These are phyloP conservation scores for Ormyrus labotus DNA, from an alignment of 2,888 invertebrate genomes.

Conservation along the genomic window DNA sequence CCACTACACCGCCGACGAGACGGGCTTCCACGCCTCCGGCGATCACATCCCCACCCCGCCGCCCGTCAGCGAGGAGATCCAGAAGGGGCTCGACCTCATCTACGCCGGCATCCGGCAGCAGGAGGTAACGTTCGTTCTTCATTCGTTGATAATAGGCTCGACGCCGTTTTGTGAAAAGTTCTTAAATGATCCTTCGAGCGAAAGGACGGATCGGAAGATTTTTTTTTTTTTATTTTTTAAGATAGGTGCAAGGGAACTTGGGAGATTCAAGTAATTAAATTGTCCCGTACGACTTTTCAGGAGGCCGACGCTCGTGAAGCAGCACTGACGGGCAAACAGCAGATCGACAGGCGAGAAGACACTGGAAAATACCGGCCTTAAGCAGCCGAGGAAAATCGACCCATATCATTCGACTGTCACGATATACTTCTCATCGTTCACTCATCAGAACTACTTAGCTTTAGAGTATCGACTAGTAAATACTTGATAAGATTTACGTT, in stretches of 20 bases:
- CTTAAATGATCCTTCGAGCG: too few species aligned
- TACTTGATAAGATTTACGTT: constrained; percentile 14
- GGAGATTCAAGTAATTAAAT: too few species aligned
- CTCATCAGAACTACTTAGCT: constrained; percentile 37
- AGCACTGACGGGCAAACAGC: constrained; percentile 67
- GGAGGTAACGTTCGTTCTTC: constrained; percentile 74
- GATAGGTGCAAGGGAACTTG: too few species aligned
- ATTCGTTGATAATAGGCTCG: too few species aligned
- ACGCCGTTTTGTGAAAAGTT: too few species aligned
- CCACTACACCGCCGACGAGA: constrained; percentile 89
- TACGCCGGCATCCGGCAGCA: constrained; percentile 87
- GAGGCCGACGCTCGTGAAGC: constrained; percentile 79
- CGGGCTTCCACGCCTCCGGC: constrained; percentile 87
- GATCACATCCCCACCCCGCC: constrained; percentile 91
- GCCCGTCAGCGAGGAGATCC: constrained; percentile 89
- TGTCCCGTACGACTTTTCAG: constrained; percentile 71
- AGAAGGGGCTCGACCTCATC: constrained; percentile 91
- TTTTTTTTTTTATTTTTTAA: too few species aligned
- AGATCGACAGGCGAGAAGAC: constrained; percentile 69
- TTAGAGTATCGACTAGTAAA: constrained; percentile 34
- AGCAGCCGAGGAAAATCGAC: neutral
- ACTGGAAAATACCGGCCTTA: constrained; percentile 66
- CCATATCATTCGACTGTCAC: constrained; percentile 27
- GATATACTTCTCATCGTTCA: constrained; percentile 11
- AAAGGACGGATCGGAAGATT: too few species aligned